phyloP scores from a whole-genome alignment of 1,140 invertebrate genomes.

The Ceratoteleas bidentatus region DNA sequence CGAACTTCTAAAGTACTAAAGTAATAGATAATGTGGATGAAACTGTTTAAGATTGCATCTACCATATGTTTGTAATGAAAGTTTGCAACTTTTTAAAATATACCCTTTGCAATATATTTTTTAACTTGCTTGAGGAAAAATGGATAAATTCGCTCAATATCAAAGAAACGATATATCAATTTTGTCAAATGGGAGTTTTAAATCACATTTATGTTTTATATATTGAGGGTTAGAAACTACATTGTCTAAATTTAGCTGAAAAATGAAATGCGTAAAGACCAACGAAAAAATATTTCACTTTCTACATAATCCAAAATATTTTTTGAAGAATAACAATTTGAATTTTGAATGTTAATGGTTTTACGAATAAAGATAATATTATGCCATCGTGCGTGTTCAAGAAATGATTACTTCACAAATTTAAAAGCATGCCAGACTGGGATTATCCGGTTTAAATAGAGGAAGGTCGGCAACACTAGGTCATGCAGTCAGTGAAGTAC shows the following conservation, averaged over 20 bases:
- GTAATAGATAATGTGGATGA: constrained; percentile 15
- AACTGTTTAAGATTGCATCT: background rate
- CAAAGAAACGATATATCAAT: too few species aligned
- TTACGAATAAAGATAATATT: too few species aligned
- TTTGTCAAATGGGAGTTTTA: too few species aligned
- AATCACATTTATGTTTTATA: too few species aligned
- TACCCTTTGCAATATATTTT: too few species aligned
- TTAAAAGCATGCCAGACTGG: constrained; percentile 37
- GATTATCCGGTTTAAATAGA: constrained; percentile 41
- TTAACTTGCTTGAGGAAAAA: too few species aligned
- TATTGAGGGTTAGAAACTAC: too few species aligned
- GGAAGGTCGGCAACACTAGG: constrained; percentile 44
- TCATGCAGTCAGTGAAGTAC: constrained; percentile 3
- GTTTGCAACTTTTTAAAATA: background rate
- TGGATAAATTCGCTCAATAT: too few species aligned
- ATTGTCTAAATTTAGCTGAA: too few species aligned
- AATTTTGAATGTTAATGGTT: background rate
- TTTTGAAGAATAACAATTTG: background rate
- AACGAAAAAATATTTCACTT: too few species aligned
- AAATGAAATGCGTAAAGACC: too few species aligned
- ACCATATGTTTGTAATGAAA: background rate
- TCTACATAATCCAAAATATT: too few species aligned
- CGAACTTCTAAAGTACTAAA: constrained; percentile 10
- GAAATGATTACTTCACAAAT: background rate
- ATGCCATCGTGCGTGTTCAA: background rate